A percentile compares a stretch with the other conserved stretches of the same genome.
Conservation (phyloP, 2,113 vertebrate species). For the Eurystomus gularis region DNA sequence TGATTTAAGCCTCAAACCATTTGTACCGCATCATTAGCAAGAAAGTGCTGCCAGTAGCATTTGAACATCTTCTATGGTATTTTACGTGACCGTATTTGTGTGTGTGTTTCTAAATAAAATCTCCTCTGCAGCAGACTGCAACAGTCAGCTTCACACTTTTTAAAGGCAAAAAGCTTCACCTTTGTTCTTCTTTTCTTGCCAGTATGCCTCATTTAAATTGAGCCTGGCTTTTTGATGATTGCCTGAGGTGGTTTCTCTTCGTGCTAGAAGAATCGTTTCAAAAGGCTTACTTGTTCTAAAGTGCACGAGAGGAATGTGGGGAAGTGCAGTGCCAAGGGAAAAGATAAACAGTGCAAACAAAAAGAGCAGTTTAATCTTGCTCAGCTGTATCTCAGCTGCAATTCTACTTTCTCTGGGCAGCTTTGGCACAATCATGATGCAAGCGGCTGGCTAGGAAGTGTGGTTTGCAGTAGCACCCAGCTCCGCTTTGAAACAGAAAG, state of each 20-base stretch:
- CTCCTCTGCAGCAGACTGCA: neutral
- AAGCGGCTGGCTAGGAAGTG: neutral
- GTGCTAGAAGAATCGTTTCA: neutral
- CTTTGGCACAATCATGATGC: neutral
- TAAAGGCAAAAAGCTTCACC: conserved; percentile 29
- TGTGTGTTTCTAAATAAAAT: neutral
- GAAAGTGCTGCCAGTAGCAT: neutral
- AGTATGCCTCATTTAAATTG: neutral
- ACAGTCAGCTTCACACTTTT: conserved; percentile 9
- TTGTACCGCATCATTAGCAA: neutral
- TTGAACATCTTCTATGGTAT: neutral
- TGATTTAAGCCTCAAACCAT: neutral
- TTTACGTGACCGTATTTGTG: neutral
- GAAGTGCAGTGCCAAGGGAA: neutral
- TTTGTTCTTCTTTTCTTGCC: conserved; percentile 16
- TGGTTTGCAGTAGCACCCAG: neutral
- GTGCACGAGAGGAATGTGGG: neutral
- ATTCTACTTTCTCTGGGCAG: neutral
- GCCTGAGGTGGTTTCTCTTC: conserved; percentile 3
- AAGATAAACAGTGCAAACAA: conserved; percentile 30
- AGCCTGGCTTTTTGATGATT: neutral
- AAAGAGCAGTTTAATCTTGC: conserved; percentile 20
- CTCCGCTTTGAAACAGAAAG: neutral
- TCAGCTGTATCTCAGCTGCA: conserved; percentile 14
- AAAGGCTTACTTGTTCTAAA: conserved; percentile 36